Evolutionary conservation across 2,113 vertebrate genomes (phyloP), one percentile per base, ranked within the genome.

Genomic region (Ciconia stormi): DNA sequence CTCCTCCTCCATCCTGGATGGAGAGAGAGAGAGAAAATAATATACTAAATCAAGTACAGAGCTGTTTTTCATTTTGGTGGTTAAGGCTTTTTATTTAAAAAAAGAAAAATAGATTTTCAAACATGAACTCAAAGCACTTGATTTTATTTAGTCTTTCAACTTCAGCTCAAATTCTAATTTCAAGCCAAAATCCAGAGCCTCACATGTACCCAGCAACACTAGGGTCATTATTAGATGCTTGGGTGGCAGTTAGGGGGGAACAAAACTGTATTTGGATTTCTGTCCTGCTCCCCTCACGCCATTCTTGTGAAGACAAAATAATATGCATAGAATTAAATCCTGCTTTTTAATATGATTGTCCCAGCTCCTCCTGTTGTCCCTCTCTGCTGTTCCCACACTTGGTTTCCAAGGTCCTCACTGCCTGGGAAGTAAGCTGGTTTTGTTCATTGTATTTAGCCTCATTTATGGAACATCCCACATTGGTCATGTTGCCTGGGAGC

Each of bases 1-100:
- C 74, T 90, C 85, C 82, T 93, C 84, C 95, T 93, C 84, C 65
- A 80, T 78, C 17, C 90, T 76, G 63, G 56, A 52, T 36, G 42
- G 32, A 66, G 30, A 42, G 19, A 49, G 44, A 83, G 80, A 89
- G n/a, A 73, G 11, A 94, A 77, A 82, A 70, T 38, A 95, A 94
- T 96, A 89, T 38, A 83, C 94, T 92, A 97, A 96, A 95, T 78
- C 27, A 89, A 82, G 14, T 61, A 23, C 55, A 91, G 58, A 91
- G 30, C 74, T 96, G 90, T 12, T 70, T 83, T 91, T 96, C 15
- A 20, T 73, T 81, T 73, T 58, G 25, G 21, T 82, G 19, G 5
- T 65, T 56, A 90, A 94, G 36, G 25, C 3, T 89, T 97, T 85
- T 93, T 93, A 85, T 67, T 85, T 26, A 34, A 53, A 77, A 65